phyloP scores from a whole-genome alignment of 2,797 vertebrate species.

The Darevskia nairensis region DNA sequence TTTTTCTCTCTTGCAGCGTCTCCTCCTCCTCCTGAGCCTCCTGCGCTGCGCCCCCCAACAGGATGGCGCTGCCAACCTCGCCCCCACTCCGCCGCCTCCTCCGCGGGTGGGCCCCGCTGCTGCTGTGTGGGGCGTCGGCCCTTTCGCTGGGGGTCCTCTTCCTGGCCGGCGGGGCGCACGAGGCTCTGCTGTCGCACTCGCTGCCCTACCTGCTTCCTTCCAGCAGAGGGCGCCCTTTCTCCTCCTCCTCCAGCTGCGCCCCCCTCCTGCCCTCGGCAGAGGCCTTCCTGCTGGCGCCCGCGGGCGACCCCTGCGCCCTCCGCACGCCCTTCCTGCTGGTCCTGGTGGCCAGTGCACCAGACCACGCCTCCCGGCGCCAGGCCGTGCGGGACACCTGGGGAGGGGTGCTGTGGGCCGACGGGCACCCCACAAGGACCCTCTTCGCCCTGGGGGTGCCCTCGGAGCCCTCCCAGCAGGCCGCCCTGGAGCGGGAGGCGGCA shows the following conservation, averaged over 20 bases:
- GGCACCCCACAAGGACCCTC: constrained; percentile 79
- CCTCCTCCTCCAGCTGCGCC: not conserved
- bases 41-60: no score
- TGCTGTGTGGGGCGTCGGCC: no score
- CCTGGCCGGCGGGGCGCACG: not conserved
- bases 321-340: constrained; percentile 3
- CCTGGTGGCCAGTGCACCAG: constrained; percentile 4
- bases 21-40: no score
- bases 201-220: not conserved
- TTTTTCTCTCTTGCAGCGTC: not conserved
- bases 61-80: not conserved
- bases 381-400: constrained; percentile 19
- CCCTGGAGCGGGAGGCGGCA: constrained; percentile 77
- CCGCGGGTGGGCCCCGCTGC: no score
- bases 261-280: not conserved
- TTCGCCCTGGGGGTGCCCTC: constrained; percentile 80
- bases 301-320: not conserved
- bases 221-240: no score
- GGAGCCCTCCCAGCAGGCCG: constrained; percentile 74
- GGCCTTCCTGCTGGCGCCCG: not conserved
- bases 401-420: constrained; percentile 54
- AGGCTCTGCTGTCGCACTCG: constrained; percentile 4
- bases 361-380: not conserved
- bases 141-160: not conserved
- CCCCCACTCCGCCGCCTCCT: no score